Base-by-base conservation (phyloP, 2,888 invertebrate genomes). In the Drosophila monieri region DNA sequence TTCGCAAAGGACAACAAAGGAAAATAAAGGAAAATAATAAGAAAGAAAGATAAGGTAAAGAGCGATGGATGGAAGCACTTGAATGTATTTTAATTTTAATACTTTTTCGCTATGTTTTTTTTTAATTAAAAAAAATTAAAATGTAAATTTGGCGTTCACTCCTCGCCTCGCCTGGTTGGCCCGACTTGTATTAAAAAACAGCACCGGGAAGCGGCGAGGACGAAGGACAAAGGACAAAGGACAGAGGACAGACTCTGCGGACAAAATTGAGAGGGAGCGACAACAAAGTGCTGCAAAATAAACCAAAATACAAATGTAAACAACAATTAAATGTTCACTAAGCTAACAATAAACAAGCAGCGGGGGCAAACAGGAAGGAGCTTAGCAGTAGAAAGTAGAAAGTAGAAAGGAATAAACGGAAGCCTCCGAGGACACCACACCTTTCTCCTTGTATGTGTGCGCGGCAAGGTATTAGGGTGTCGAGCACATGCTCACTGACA, bases 121-220 rank as follows among this genome's bases (percentile, higher is more conserved):
- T 81, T 87, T 81, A 88, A 88, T 81, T 85, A 88, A 88, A 88
- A 78, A 73, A 88, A 88, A 81, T 81, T 81, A 81, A 81, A 81
- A 81, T 81, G 88, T 88, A 81, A 81, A 81, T 81, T 88, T 60
- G 59, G 44, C 60, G 9, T 43, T 32, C 9, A 9, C 27, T 8
- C 25, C 25, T 0, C 27, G 0, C 27, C 18, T 18, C 9, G 9
- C 9, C 9, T 0, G 3, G 27, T 6, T 5, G 1, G 1, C 6
- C 6, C 1, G 23, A 23, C 64, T 56, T 59, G 64, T 57, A 37
- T 87, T 78, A 84, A 73, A 77, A 74, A 71, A 55, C 47, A 39
- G 41, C 54, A 15, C 46, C 4, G 39, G 21, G 39, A 62, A 27
- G 15, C 43, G 32, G 3, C 10, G 12, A 12, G 32, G 32, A 32